A percentile compares a stretch with the other conserved stretches of the same genome.
phyloP scores from a whole-genome alignment of 2,797 vertebrate species.

The Xerus rutilus region DNA sequence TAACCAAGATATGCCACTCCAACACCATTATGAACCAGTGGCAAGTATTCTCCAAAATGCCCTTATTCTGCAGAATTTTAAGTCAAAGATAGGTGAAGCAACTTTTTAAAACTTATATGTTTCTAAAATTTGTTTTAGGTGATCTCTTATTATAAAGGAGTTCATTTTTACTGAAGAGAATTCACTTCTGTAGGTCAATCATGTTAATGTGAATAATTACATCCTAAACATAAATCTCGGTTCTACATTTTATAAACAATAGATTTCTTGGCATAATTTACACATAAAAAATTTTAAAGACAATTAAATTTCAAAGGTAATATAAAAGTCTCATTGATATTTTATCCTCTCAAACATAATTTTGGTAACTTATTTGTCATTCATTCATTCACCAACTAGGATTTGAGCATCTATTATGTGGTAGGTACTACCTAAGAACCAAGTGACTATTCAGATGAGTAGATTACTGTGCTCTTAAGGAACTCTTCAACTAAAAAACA shows the following conservation, averaged over 20 bases:
- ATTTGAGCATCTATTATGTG: background rate
- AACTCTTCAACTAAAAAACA: conserved; percentile 14
- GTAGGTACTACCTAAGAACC: background rate
- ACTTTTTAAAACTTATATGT: background rate
- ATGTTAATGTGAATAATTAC: conserved; percentile 8
- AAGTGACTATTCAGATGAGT: background rate
- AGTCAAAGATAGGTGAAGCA: conserved; percentile 19
- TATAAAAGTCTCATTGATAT: conserved; percentile 12
- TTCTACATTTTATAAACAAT: background rate
- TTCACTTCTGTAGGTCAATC: conserved; percentile 16
- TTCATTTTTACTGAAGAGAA: conserved; percentile 34
- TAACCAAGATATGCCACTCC: background rate
- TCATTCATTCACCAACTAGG: conserved; percentile 1
- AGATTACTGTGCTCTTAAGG: background rate
- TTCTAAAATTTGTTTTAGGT: conserved; percentile 33
- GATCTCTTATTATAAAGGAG: background rate
- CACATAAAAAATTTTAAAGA: background rate
- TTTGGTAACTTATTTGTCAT: background rate
- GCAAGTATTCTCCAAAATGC: background rate
- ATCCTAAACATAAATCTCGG: background rate
- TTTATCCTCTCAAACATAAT: background rate
- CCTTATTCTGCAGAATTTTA: background rate
- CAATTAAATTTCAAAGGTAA: conserved; percentile 16
- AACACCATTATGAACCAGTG: background rate
- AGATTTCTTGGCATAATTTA: conserved; percentile 20